Evolutionary conservation across 2,797 vertebrate genomes (phyloP).

Genomic region (Hydrophis major): DNA sequence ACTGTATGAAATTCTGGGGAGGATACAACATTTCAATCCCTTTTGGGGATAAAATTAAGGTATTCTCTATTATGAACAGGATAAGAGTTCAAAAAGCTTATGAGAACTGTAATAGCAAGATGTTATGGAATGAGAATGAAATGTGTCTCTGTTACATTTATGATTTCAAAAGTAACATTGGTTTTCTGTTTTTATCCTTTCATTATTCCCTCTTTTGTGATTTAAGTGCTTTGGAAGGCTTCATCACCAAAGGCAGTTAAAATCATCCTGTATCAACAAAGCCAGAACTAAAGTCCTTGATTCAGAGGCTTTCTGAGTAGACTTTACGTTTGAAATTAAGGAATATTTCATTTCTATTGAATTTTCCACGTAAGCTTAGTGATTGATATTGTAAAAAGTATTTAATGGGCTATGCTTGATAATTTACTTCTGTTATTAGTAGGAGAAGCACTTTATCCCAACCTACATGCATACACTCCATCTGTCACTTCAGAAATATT

Average conservation of each 20-base stretch:
- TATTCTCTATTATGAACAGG: not conserved
- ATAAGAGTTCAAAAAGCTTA: not conserved
- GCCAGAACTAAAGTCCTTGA: not conserved
- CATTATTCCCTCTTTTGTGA: not conserved
- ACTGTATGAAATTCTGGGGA: not conserved
- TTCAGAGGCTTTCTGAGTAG: not conserved
- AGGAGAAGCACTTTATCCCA: not conserved
- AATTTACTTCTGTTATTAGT: not conserved
- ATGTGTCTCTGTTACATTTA: not conserved
- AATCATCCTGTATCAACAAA: not conserved
- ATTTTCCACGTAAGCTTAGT: not conserved
- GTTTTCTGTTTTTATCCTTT: not conserved
- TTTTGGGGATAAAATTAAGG: not conserved
- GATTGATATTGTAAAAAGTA: not conserved
- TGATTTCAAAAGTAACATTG: not conserved
- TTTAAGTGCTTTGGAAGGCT: not conserved
- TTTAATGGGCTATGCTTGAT: not conserved
- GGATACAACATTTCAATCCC: not conserved
- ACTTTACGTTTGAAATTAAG: not conserved
- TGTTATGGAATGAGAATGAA: not conserved
- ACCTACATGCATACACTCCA: not conserved
- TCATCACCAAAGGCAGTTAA: not conserved
- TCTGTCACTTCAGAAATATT: slow-evolving; percentile 11
- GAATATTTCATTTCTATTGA: not conserved
- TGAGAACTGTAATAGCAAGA: not conserved